Evolutionary conservation across 2,113 vertebrate species (phyloP).

Genomic region (Climacteris rufus): DNA sequence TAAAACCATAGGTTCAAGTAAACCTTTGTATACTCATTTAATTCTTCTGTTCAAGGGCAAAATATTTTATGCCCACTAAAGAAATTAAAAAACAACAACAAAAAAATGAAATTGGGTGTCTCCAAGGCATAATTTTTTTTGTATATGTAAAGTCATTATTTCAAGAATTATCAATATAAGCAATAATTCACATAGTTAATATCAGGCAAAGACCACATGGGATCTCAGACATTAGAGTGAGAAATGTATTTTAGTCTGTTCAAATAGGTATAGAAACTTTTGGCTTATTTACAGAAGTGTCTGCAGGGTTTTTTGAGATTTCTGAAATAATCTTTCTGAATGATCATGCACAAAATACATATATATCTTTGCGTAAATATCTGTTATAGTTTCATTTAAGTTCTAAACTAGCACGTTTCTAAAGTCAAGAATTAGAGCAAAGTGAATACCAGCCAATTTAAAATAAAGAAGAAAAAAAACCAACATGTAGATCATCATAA

Average conservation of each 20-base stretch:
- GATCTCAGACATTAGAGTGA: background rate
- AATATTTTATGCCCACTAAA: background rate
- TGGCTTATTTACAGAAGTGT: background rate
- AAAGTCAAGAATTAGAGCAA: background rate
- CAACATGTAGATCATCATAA: background rate
- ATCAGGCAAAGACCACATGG: background rate
- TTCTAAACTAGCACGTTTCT: background rate
- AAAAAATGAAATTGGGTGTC: background rate
- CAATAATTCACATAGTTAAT: background rate
- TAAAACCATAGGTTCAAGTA: background rate
- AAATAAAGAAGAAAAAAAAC: background rate
- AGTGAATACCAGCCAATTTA: background rate
- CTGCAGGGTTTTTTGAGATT: fast-evolving
- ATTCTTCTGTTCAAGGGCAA: background rate
- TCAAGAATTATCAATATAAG: background rate
- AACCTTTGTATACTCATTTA: background rate
- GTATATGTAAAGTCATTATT: background rate
- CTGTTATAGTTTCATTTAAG: background rate
- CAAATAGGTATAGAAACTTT: background rate
- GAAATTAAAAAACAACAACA: background rate
- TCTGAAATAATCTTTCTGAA: background rate
- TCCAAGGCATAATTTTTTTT: background rate
- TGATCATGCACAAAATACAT: background rate
- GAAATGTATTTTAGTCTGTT: background rate
- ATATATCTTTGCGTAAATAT: background rate